Evolutionary conservation across 2,888 invertebrate species (phyloP).

Genomic region (Bedellia somnulentella): DNA sequence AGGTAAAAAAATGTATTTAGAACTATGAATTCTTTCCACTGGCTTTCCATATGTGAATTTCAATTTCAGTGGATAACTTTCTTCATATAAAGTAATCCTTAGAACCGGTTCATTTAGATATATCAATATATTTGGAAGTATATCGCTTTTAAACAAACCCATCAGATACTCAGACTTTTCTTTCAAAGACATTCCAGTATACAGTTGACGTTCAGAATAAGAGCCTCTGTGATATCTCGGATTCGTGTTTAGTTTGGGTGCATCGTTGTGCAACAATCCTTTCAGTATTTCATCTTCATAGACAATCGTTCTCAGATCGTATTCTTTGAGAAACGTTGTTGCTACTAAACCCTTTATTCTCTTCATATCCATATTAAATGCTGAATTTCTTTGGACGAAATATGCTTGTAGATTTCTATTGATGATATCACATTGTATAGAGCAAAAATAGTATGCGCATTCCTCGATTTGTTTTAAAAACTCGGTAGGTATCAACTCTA

Average conservation of each 20-base stretch:
- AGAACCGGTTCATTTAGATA: conserved; percentile 28
- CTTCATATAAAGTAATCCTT: conserved; percentile 25
- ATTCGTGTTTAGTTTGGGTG: conserved; percentile 44
- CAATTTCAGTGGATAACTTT: conserved; percentile 18
- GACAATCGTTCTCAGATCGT: conserved; percentile 54
- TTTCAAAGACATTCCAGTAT: conserved; percentile 39
- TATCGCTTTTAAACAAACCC: conserved; percentile 35
- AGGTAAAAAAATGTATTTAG: conserved; percentile 61
- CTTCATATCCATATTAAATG: conserved; percentile 37
- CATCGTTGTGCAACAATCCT: conserved; percentile 39
- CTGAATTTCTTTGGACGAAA: conserved; percentile 41
- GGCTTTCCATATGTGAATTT: conserved; percentile 50
- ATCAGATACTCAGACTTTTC: conserved; percentile 48
- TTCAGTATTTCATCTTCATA: conserved; percentile 46
- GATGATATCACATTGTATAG: conserved; percentile 68
- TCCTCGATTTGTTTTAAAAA: conserved; percentile 68
- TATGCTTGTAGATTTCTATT: conserved; percentile 67
- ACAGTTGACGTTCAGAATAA: conserved; percentile 56
- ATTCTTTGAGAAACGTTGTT: conserved; percentile 60
- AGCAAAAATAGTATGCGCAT: conserved; percentile 68
- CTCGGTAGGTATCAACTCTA: conserved; percentile 57
- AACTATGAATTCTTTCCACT: conserved; percentile 55
- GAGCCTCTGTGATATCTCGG: conserved; percentile 57
- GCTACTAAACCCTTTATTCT: conserved; percentile 52
- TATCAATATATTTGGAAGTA: conserved; percentile 36